A percentile compares a stretch with the other conserved stretches of the same genome.
These are phyloP conservation scores for Notiomystis cincta DNA, from an alignment of 2,113 vertebrate genomes.

Conservation along the genomic window DNA sequence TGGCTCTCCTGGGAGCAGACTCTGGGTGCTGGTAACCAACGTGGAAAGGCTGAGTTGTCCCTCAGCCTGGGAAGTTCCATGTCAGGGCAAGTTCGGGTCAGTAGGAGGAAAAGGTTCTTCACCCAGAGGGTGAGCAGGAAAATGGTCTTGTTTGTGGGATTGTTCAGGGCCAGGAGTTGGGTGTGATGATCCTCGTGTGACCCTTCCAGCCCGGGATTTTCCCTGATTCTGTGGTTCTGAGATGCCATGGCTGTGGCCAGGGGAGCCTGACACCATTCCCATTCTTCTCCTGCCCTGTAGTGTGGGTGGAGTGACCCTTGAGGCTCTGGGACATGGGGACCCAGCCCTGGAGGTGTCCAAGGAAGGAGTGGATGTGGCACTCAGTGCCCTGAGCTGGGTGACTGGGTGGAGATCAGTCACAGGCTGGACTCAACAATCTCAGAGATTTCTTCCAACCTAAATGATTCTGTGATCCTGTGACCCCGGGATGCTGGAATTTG, in stretches of 20 bases:
- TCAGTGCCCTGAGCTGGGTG: background rate
- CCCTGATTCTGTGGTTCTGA: background rate
- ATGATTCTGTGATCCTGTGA: background rate
- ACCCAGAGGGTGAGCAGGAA: no score
- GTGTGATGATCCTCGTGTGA: rapidly evolving
- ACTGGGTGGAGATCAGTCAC: rapidly evolving
- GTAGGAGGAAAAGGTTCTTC: background rate
- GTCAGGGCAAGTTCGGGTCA: background rate
- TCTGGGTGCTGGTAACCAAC: background rate
- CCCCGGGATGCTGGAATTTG: background rate
- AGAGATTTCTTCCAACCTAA: background rate
- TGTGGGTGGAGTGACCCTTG: rapidly evolving
- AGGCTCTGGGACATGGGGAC: background rate
- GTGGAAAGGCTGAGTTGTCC: background rate
- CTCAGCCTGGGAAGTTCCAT: background rate
- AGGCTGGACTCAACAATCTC: rapidly evolving
- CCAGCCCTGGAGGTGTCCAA: background rate
- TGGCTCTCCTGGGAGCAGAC: background rate
- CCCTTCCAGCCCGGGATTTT: background rate
- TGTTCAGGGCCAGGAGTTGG: background rate
- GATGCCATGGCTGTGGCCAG: background rate
- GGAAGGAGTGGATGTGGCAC: background rate
- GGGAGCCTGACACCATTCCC: background rate
- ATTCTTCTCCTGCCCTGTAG: background rate
- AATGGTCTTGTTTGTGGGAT: no score